Evolutionary conservation across 2,113 vertebrate species (phyloP).

Genomic region (Lucifuga dentata): DNA sequence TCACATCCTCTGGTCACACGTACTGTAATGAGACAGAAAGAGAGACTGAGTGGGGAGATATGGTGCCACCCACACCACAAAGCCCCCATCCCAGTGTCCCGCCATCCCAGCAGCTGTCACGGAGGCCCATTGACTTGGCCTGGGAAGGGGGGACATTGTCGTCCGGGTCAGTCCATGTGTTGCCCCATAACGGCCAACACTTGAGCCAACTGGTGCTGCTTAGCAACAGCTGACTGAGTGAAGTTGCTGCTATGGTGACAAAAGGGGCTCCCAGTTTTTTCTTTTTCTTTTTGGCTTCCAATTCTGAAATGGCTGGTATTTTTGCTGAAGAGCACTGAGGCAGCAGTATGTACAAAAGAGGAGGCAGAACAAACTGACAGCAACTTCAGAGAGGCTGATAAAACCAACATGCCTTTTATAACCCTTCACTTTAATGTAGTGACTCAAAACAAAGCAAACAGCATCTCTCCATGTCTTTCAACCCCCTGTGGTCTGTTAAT

Average conservation of each 20-base stretch:
- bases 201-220: slow-evolving; percentile 69
- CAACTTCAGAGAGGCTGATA: slow-evolving; percentile 66
- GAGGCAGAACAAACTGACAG: slow-evolving; percentile 56
- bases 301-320: slow-evolving; percentile 71
- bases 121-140: slow-evolving; percentile 69
- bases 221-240: slow-evolving; percentile 77
- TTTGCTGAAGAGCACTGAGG: slow-evolving; percentile 63
- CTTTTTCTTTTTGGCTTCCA: slow-evolving; percentile 48
- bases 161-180: slow-evolving; percentile 62
- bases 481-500: slow-evolving; percentile 13
- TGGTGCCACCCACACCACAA: slow-evolving; percentile 61
- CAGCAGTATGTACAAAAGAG: slow-evolving; percentile 65
- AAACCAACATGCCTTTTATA: slow-evolving; percentile 68
- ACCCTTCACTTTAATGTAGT: slow-evolving; percentile 44
- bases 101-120: slow-evolving; percentile 62
- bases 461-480: slow-evolving; percentile 23
- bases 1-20: slow-evolving; percentile 62
- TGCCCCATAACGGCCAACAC: slow-evolving; percentile 51
- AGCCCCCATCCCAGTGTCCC: slow-evolving; percentile 55
- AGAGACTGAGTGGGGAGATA: slow-evolving; percentile 41
- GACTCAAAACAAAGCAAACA: slow-evolving; percentile 42
- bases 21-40: slow-evolving; percentile 45
- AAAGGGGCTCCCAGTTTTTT: slow-evolving; percentile 61
- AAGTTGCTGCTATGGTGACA: slow-evolving; percentile 72
- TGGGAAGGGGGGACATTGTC: slow-evolving; percentile 54